Base-by-base conservation (phyloP, 2,888 invertebrate genomes). In the Pollenia amentaria region DNA sequence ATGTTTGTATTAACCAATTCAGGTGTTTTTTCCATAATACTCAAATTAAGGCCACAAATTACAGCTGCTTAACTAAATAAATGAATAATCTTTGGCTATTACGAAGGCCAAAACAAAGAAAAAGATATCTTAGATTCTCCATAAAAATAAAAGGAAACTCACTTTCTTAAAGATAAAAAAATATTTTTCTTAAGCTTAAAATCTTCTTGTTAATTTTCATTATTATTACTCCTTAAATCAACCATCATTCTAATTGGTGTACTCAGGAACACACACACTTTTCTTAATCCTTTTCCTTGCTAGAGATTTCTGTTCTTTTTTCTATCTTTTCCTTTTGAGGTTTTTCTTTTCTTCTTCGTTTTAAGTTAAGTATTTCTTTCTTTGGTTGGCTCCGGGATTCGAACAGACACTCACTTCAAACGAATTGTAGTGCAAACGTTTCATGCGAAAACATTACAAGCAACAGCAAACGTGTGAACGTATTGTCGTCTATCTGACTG, bases 341-440 rank as follows among this genome's bases (percentile, higher is more conserved):
- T 4, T 16, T 3, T 3, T 40, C 4, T 14, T 51, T 8, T 40
- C 16, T 14, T 14, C 18, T 38, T 9, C 2, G 1, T 8, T 48
- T 73, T 46, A 0, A 18, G 9, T 8, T 38, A 1, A 42, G 2
- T 2, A 11, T 60, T 9, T 3, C 29, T 46, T 16, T 21, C 14
- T 51, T 11, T 29, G 8, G 60, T 51, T 55, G 55, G 8, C 55
- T 77, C 46, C 55, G 55, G 51, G 69, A 70, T 79, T 79, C 38
- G 8, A 12, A 64, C 29, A 44, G 29, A 29, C 29, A 67, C 10
- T 29, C 16, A 53, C 64, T 83, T 73, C 48, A 80, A 78, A 16
- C 42, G 73, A 78, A 84, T 84, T 84, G 65, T 38, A 78, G 65
- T 73, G 65, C 38, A 67, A 75, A 75, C 67, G 75, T 60, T 67